Base-by-base conservation (phyloP, 1,140 invertebrate genomes). In the Cydia strobilella region DNA sequence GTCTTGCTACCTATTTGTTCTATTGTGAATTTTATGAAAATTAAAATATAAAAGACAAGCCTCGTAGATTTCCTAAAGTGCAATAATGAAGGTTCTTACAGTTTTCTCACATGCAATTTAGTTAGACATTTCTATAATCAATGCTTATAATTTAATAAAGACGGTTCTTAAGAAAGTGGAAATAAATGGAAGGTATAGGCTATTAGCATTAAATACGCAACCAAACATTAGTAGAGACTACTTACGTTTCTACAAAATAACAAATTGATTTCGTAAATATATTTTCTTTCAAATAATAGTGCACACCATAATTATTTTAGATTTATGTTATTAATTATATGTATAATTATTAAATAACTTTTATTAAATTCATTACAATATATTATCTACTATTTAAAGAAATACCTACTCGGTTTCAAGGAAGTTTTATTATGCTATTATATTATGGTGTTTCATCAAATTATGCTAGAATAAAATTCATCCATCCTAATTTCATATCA, bases 391-490 rank as follows among this genome's bases (percentile, higher is more conserved):
- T 81, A 81, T 85, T 84, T 85, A 85, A 85, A 85, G 86, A 90
- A 90, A 84, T 87, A 88, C 31, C 65, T 69, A 69, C 77, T 89
- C 83, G 82, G 86, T 84, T 89, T 79, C 86, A 87, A 84, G 89
- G 83, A 86, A 84, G 84, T 87, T 89, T 87, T 78, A 89, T 86
- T 88, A 87, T 80, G 76, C 89, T 92, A 91, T 89, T 86, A 90
- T 89, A 87, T 86, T 88, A 87, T 93, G 91, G 89, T 93, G 90
- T 93, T 88, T 89, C 86, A 79, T 90, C 84, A 86, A 91, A 90
- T 93, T 91, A 93, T 89, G 87, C 90, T 93, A 91, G 84, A 90
- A 91, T 91, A 93, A 91, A 89, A 90, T 86, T 90, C 86, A 88
- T 91, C 82, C 86, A 85, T 84, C 84, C 90, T 93, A 93, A 86